These are phyloP conservation scores for Leptopilina syphax DNA, from an alignment of 2,888 invertebrate genomes.

Conservation along the genomic window DNA sequence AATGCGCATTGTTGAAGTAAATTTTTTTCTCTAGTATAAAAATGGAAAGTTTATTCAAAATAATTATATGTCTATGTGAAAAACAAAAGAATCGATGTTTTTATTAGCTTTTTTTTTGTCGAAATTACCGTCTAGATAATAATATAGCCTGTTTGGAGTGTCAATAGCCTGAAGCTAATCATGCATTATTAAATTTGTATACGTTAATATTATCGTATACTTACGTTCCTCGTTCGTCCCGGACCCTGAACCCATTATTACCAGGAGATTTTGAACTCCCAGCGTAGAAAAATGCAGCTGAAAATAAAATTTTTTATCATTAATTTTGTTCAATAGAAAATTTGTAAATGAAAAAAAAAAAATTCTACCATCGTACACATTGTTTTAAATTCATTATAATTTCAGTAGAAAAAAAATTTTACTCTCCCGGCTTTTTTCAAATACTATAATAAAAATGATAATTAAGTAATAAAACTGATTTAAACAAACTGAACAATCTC, in stretches of 20 bases:
- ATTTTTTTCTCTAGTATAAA: no score
- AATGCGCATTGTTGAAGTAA: no score
- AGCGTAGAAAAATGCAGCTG: constrained; percentile 95
- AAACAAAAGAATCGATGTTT: neutral
- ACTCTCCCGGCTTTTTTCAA: no score
- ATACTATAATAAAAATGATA: no score
- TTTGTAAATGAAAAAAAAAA: neutral
- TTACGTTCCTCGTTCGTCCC: constrained; percentile 89
- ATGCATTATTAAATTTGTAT: constrained; percentile 41
- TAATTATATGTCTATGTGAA: no score
- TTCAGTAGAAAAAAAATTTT: no score
- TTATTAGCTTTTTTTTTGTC: neutral
- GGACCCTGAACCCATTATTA: constrained; percentile 84
- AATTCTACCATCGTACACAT: neutral
- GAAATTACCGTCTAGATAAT: neutral
- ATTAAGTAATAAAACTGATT: no score
- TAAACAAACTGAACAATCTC: no score
- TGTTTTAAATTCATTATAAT: neutral
- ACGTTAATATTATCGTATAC: constrained; percentile 62
- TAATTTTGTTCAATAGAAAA: neutral
- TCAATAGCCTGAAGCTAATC: constrained; percentile 6
- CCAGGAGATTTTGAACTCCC: constrained; percentile 85
- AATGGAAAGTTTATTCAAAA: no score
- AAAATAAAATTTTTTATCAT: constrained; percentile 53
- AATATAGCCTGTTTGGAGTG: neutral